A percentile compares a stretch with the other conserved stretches of the same genome.
Conservation (phyloP, 2,888 invertebrate species). For the Coecobrya sp. region DNA sequence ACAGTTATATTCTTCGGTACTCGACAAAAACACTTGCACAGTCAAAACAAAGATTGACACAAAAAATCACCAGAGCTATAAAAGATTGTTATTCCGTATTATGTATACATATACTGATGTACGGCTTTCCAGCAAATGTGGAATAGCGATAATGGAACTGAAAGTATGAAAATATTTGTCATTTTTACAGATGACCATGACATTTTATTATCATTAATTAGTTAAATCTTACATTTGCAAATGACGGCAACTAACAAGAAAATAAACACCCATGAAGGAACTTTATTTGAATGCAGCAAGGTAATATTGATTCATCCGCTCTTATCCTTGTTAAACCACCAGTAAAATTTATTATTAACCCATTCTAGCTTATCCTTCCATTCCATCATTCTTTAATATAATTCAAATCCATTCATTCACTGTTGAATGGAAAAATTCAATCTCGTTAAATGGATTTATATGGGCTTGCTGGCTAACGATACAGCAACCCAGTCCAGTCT, state of each 20-base stretch:
- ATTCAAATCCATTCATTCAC: background rate
- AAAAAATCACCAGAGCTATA: no score
- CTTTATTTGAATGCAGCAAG: conserved; percentile 11
- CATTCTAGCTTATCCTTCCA: background rate
- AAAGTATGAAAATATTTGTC: background rate
- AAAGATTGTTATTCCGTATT: no score
- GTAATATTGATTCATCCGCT: conserved; percentile 28
- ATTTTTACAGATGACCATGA: conserved; percentile 21
- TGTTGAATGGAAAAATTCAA: background rate
- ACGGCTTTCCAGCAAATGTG: no score
- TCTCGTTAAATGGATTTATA: background rate
- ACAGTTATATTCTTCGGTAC: no score
- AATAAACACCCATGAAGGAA: background rate
- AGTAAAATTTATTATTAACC: background rate
- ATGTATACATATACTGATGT: background rate
- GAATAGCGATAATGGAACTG: no score
- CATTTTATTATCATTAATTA: conserved; percentile 54
- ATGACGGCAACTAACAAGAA: background rate
- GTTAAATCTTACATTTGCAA: background rate
- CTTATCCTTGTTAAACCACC: background rate
- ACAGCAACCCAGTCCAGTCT: background rate
- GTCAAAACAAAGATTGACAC: no score
- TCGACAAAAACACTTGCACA: no score
- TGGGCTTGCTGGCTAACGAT: background rate
- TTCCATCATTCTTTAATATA: background rate